Conservation (phyloP, 2,888 invertebrate species). For the Machimus rusticus region DNA sequence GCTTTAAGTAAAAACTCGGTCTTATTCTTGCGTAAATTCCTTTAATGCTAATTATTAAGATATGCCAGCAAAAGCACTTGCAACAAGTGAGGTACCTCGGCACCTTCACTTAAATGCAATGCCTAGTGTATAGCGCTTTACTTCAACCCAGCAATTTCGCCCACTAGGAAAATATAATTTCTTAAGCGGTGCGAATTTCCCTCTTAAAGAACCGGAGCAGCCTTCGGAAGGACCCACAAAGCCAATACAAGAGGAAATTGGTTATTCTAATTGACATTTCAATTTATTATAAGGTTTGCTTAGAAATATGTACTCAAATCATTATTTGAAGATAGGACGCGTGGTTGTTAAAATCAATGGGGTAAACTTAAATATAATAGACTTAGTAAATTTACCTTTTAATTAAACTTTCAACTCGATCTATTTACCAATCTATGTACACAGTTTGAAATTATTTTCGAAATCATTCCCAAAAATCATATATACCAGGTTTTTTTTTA, state of each 20-base stretch:
- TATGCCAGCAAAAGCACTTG: not conserved
- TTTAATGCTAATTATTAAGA: not conserved
- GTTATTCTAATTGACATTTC: slow-evolving; percentile 24
- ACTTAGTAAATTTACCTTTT: not conserved
- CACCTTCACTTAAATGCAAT: not conserved
- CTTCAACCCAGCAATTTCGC: not conserved
- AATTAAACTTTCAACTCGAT: not conserved
- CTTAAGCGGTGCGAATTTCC: not conserved
- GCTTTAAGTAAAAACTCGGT: not conserved
- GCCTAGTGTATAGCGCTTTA: not conserved
- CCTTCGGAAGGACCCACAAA: not conserved
- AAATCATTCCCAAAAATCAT: no score
- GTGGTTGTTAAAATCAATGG: not conserved
- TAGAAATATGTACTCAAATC: not conserved
- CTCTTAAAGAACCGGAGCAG: not conserved
- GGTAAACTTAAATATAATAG: not conserved
- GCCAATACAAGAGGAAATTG: slow-evolving; percentile 16
- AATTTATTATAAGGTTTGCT: slow-evolving; percentile 5
- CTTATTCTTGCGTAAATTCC: not conserved
- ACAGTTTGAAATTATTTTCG: no score
- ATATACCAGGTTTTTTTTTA: no score
- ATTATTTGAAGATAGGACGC: not conserved
- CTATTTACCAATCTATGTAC: not conserved
- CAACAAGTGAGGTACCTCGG: not conserved
- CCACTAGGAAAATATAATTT: not conserved